Evolutionary conservation across 2,113 vertebrate genomes (phyloP).

Genomic region (Lutjanus erythropterus): DNA sequence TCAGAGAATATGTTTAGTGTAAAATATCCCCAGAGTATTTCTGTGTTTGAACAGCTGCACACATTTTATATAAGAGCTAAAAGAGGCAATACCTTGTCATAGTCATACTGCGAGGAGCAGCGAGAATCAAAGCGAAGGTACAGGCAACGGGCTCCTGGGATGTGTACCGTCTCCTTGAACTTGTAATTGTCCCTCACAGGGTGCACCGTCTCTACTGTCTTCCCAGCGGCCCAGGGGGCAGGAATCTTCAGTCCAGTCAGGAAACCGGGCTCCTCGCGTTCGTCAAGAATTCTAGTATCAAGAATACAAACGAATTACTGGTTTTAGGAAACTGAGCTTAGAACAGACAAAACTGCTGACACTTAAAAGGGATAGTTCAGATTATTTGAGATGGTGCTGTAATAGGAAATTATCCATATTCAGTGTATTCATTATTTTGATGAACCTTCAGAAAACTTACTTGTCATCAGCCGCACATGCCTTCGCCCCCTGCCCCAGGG

Average conservation of each 20-base stretch:
- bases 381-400: no score
- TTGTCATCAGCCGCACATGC: conserved; percentile 80
- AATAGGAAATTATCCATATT: no score
- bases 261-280: conserved; percentile 97
- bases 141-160: conserved; percentile 96
- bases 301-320: not conserved
- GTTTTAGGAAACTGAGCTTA: conserved; percentile 6
- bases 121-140: conserved; percentile 97
- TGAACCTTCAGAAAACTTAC: conserved; percentile 45
- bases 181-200: conserved; percentile 99
- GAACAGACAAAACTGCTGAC: not conserved
- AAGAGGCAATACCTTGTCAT: conserved; percentile 92
- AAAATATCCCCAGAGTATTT: not conserved
- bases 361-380: no score
- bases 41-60: not conserved
- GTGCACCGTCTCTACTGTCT: conserved; percentile 97
- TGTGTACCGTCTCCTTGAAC: conserved; percentile 98
- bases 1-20: conserved; percentile 16
- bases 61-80: not conserved
- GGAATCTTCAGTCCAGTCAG: conserved; percentile 98
- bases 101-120: conserved; percentile 99
- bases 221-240: conserved; percentile 98
- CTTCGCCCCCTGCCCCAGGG: conserved; percentile 88
- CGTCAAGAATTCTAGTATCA: conserved; percentile 92
- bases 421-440: conserved; percentile 6